Conservation (phyloP, 2,888 invertebrate genomes). For the Argyra leucocephala region DNA sequence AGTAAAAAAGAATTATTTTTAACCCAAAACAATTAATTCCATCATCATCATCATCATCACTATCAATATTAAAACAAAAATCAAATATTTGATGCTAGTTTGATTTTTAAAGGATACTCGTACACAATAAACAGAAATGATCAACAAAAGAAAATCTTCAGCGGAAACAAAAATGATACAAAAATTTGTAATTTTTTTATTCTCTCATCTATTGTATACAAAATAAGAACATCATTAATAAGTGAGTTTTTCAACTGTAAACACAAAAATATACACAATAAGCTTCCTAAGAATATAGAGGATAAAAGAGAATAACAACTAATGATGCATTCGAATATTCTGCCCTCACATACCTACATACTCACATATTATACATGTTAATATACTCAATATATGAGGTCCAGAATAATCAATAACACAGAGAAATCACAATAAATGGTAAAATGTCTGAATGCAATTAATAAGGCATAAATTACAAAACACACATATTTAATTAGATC, state of each 20-base stretch:
- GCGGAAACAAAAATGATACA: conserved; percentile 1
- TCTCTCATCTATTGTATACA: neutral
- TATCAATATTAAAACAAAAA: neutral
- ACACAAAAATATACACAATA: neutral
- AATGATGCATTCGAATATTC: neutral
- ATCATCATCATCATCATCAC: neutral
- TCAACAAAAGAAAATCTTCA: neutral
- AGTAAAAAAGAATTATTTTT: too few relatives aligned
- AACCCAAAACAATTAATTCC: neutral
- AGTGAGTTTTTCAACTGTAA: neutral
- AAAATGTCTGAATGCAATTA: too few relatives aligned
- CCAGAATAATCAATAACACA: too few relatives aligned
- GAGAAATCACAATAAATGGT: too few relatives aligned
- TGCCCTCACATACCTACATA: neutral
- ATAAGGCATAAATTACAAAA: too few relatives aligned
- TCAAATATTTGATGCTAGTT: too few relatives aligned
- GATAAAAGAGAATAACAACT: neutral
- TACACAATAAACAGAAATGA: neutral
- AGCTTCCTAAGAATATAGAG: neutral
- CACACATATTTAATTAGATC: too few relatives aligned
- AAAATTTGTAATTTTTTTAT: neutral
- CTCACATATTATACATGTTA: too few relatives aligned
- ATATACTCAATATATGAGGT: too few relatives aligned
- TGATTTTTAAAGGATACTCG: too few relatives aligned
- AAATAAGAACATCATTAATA: neutral